Evolutionary conservation across 2,888 invertebrate species (phyloP).

Genomic region (Plagiodera versicolora): DNA sequence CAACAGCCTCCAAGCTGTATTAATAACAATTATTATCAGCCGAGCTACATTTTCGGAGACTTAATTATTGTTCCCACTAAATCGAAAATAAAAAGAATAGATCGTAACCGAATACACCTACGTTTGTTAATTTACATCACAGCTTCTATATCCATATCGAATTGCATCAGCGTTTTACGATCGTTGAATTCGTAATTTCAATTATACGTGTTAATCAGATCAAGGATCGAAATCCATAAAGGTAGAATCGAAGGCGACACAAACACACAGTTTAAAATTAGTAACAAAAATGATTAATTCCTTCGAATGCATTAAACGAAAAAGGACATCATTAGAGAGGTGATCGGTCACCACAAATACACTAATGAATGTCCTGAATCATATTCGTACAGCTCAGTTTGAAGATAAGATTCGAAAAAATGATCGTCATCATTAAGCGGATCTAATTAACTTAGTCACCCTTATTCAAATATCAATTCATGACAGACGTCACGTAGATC

Average conservation of each 20-base stretch:
- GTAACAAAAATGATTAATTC: not conserved
- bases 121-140: not conserved
- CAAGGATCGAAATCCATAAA: constrained; percentile 25
- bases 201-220: constrained; percentile 20
- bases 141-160: not conserved
- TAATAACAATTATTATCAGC: not conserved
- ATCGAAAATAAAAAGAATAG: not conserved
- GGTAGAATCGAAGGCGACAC: not conserved
- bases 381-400: too few species aligned
- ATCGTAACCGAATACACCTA: constrained; percentile 6
- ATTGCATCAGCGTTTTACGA: constrained; percentile 9
- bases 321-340: not conserved
- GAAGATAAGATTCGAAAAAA: too few species aligned
- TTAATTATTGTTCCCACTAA: not conserved
- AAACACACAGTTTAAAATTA: not conserved
- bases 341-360: not conserved
- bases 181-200: constrained; percentile 14
- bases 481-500: not conserved
- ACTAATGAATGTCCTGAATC: too few species aligned
- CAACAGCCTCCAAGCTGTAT: not conserved
- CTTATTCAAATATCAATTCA: too few species aligned
- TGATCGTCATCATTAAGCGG: too few species aligned
- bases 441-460: too few species aligned
- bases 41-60: not conserved
- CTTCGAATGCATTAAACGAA: not conserved